Base-by-base conservation (phyloP, 1,140 invertebrate genomes). In the Apis florea region DNA sequence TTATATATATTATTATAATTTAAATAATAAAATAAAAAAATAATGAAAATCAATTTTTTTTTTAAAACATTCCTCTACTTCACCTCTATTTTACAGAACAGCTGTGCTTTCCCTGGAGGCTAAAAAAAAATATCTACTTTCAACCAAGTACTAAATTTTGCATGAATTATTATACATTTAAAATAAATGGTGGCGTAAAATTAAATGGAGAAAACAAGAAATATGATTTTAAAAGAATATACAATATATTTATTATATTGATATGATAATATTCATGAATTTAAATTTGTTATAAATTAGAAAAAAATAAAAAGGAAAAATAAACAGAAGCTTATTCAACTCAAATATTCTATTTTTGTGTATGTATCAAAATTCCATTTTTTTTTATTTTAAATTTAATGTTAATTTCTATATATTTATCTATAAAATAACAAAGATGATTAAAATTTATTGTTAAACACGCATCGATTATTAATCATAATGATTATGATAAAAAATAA, bases 71-170 rank as follows among this genome's bases (percentile, higher is more conserved):
- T 40, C 40, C 1, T 66, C 63, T 40, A 8, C 24, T 21, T 49
- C 6, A 49, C 53, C n/a, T 69, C 15, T 51, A 53, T 56, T 51
- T 71, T 71, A n/a, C 69, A 71, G 69, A 71, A 31, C 12, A n/a
- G n/a, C 47, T 26, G 47, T 10, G 12, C 49, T 73, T 73, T 49
- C n/a, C n/a, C n/a, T 49, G 40, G 40, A 73, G 17, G 9, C 56
- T 49, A 54, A 47, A 54, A 49, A n/a, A 31, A 51, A 31, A 51
- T 31, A 47, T 13, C 19, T 21, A 9, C 15, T 51, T 19, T 51
- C 9, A 21, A 4, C 4, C 51, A 53, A 19, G 24, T 24, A 19
- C 8, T 24, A 54, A 2, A 21, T 67, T 70, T 31, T 13, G 5
- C 6, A 70, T 53, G 17, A 26, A 8, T 70, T 54, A 19, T 26